Percentiles rank a stretch among this genome's conserved stretches.
Conservation (phyloP, 2,113 vertebrate species). For the Austrofundulus limnaeus region DNA sequence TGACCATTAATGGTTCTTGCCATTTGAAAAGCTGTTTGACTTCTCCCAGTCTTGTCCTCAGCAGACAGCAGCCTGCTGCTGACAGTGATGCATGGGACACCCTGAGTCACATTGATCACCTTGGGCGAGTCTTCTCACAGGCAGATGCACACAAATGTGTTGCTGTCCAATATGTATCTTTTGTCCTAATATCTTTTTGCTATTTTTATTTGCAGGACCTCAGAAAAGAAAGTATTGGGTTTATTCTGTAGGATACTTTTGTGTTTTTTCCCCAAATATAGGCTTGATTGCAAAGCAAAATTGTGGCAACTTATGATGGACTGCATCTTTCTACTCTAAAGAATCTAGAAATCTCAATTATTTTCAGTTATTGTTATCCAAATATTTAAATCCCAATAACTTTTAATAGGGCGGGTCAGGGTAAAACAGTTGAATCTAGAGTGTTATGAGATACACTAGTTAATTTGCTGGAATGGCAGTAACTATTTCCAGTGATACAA, state of each 20-base stretch:
- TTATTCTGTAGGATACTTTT: background rate
- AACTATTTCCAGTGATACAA: conserved; percentile 7
- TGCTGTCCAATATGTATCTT: conserved; percentile 13
- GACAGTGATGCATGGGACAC: conserved; percentile 68
- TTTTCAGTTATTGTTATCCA: no score
- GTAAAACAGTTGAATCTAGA: background rate
- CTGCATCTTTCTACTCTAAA: background rate
- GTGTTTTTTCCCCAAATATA: background rate
- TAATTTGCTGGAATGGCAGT: conserved; percentile 18
- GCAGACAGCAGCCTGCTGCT: conserved; percentile 56
- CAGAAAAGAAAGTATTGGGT: background rate
- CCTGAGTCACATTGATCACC: conserved; percentile 67
- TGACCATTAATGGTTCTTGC: conserved; percentile 54
- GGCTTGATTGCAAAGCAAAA: background rate
- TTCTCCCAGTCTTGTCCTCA: conserved; percentile 39
- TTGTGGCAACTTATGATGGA: background rate
- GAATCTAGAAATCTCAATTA: background rate
- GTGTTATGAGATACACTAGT: background rate
- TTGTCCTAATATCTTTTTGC: background rate
- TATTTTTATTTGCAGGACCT: conserved; percentile 1
- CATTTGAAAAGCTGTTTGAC: conserved; percentile 56
- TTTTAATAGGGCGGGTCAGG: background rate
- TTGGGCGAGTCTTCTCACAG: conserved; percentile 32
- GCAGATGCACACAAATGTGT: conserved; percentile 26
- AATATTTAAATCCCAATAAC: conserved; percentile 7